Percentiles rank a stretch among this genome's conserved stretches.
Evolutionary conservation across 2,888 invertebrate genomes (phyloP).

Genomic region (Apotomis betuletana): DNA sequence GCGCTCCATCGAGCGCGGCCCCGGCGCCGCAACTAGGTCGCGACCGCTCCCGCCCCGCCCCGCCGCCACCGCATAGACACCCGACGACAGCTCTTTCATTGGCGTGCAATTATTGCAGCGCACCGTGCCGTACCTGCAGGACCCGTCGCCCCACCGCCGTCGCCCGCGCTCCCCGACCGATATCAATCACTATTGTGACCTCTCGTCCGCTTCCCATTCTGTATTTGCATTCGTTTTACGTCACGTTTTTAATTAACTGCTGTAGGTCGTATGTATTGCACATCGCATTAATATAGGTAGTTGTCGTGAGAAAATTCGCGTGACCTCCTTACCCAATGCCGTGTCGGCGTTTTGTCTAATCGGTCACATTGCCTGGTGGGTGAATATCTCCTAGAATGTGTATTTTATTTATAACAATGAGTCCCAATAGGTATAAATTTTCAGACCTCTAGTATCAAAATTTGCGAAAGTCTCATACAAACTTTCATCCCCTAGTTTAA

Average conservation of each 20-base stretch:
- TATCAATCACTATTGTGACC: neutral
- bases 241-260: no score
- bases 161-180: neutral
- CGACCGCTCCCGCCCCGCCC: constrained; percentile 26
- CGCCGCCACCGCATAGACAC: constrained; percentile 48
- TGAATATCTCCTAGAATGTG: neutral
- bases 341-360: neutral
- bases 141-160: neutral
- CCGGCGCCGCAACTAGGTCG: constrained; percentile 46
- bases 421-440: no score
- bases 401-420: no score
- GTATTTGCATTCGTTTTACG: neutral
- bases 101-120: neutral
- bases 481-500: no score
- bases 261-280: no score
- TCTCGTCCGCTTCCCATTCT: no score
- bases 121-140: neutral
- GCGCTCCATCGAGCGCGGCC: constrained; percentile 48
- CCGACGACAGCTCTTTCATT: constrained; percentile 42
- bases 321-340: neutral
- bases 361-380: constrained; percentile 1
- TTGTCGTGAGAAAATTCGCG: neutral
- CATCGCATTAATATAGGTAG: neutral
- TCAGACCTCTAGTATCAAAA: no score
- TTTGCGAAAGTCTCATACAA: no score